These are phyloP conservation scores for Clarias platycephalus DNA, from an alignment of 2,797 vertebrate species.

Conservation along the genomic window DNA sequence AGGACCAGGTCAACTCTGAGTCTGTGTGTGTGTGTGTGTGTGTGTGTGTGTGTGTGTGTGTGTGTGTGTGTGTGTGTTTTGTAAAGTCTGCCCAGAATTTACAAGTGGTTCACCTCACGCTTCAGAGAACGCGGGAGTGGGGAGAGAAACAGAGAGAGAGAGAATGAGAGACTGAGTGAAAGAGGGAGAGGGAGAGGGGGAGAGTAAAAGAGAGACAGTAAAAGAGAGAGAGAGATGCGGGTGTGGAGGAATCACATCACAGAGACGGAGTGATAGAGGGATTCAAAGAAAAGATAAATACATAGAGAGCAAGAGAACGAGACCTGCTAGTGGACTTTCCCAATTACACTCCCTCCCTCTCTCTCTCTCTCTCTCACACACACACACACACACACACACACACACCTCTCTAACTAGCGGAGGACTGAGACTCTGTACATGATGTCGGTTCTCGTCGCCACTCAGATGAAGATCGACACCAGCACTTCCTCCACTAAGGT, in stretches of 20 bases:
- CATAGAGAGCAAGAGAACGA: background rate
- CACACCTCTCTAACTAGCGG: background rate
- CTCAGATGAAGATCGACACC: slow-evolving; percentile 76
- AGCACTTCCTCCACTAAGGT: slow-evolving; percentile 65
- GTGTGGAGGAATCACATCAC: slow-evolving; percentile 49
- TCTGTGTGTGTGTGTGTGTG: background rate
- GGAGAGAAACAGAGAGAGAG: background rate
- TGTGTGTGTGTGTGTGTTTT: slow-evolving; percentile 25
- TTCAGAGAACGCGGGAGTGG: slow-evolving; percentile 34
- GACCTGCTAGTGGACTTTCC: slow-evolving; percentile 1
- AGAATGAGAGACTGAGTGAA: background rate
- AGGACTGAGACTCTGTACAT: background rate
- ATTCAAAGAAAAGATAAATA: background rate
- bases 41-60: background rate
- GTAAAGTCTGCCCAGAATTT: slow-evolving; percentile 54
- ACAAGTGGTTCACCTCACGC: slow-evolving; percentile 55
- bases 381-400: background rate
- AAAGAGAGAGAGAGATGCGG: slow-evolving; percentile 50
- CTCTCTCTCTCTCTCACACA: background rate
- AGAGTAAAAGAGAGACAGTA: slow-evolving; percentile 23
- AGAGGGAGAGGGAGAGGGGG: slow-evolving; percentile 14
- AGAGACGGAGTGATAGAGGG: background rate
- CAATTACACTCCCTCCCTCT: slow-evolving; percentile 7
- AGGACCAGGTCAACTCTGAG: too few species aligned
- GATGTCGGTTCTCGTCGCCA: slow-evolving; percentile 76